These are phyloP conservation scores for Jordanella pulchra DNA, from an alignment of 2,797 vertebrate species.

Conservation along the genomic window DNA sequence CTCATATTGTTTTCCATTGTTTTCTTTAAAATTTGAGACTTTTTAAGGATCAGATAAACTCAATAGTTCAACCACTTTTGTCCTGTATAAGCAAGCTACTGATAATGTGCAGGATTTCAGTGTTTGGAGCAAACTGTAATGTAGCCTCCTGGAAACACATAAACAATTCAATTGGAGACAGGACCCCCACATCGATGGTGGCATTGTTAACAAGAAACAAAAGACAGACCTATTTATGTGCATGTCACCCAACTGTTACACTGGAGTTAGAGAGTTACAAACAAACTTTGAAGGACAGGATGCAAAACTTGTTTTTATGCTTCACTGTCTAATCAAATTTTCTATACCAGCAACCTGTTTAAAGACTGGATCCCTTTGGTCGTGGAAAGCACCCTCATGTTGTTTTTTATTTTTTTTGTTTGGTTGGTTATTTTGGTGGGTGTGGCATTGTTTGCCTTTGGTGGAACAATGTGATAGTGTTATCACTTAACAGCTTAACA, in stretches of 20 bases:
- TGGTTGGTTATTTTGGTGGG: not conserved
- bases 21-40: conserved; percentile 36
- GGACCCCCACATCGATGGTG: conserved; percentile 45
- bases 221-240: conserved; percentile 56
- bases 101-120: conserved; percentile 4
- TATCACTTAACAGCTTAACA: conserved; percentile 54
- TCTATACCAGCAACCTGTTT: conserved; percentile 38
- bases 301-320: conserved; percentile 24
- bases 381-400: conserved; percentile 22
- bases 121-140: conserved; percentile 53
- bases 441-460: conserved; percentile 50
- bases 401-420: conserved; percentile 22
- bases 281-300: conserved; percentile 35
- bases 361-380: conserved; percentile 24
- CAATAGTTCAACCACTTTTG: conserved; percentile 34
- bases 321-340: conserved; percentile 40
- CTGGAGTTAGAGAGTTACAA: conserved; percentile 34
- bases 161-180: conserved; percentile 33
- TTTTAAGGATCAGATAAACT: conserved; percentile 37
- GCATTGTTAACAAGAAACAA: conserved; percentile 66
- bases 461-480: conserved; percentile 65
- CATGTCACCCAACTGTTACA: conserved; percentile 61
- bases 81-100: conserved; percentile 22
- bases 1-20: conserved; percentile 34
- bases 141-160: conserved; percentile 28